Percentiles rank a stretch among this genome's conserved stretches.
Conservation (phyloP, 2,888 invertebrate species). For the Philereme vetulata region DNA sequence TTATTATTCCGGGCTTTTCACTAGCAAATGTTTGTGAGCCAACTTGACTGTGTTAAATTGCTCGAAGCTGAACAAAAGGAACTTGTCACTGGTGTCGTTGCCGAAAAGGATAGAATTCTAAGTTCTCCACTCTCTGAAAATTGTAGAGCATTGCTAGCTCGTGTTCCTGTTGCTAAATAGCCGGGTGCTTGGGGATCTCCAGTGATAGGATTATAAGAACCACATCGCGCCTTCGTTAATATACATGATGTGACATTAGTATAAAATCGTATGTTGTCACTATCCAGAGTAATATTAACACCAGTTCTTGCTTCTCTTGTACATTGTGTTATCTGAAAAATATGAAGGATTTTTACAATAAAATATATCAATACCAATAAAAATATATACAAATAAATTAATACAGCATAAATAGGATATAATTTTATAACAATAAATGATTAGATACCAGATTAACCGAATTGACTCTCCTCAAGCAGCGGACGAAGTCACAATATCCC, state of each 20-base stretch:
- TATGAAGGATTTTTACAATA: not conserved
- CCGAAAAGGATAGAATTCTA: constrained; percentile 80
- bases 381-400: not conserved
- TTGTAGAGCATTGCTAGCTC: constrained; percentile 82
- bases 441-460: constrained; percentile 80
- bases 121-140: constrained; percentile 82
- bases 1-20: not conserved
- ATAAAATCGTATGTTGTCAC: constrained; percentile 80
- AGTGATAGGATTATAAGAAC: constrained; percentile 86
- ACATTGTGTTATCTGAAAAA: constrained; percentile 77
- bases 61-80: constrained; percentile 80
- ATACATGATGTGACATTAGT: constrained; percentile 87
- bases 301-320: constrained; percentile 79
- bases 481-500: constrained; percentile 85
- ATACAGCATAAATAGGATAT: not conserved
- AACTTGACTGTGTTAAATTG: constrained; percentile 80
- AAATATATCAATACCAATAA: not conserved
- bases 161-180: constrained; percentile 62
- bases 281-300: constrained; percentile 74
- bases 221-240: constrained; percentile 85
- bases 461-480: constrained; percentile 83
- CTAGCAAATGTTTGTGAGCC: constrained; percentile 75
- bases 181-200: constrained; percentile 84
- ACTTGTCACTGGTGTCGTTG: constrained; percentile 74
- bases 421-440: not conserved